Conservation (phyloP, 2,888 invertebrate species). For the Gortyna flavago region DNA sequence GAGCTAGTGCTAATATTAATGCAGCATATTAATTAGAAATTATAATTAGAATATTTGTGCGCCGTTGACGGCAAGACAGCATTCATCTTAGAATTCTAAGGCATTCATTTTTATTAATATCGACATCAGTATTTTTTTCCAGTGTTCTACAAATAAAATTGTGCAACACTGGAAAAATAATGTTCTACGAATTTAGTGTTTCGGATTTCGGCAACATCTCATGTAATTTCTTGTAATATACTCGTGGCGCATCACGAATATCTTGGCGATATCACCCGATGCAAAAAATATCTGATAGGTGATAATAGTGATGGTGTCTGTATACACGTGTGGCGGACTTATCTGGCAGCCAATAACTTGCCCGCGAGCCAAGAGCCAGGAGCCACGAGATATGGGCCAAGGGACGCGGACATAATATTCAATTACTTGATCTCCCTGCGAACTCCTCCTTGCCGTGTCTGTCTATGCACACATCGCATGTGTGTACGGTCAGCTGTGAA, state of each 20-base stretch:
- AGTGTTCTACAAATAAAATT: no score
- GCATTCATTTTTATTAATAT: no score
- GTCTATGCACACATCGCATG: not conserved
- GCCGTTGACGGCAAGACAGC: no score
- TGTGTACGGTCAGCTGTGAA: not conserved
- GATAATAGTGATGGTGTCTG: not conserved
- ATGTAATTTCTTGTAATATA: not conserved
- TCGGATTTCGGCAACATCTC: not conserved
- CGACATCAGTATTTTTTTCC: not conserved
- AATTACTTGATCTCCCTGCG: conserved; percentile 56
- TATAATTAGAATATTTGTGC: not conserved
- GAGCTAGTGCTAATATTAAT: no score
- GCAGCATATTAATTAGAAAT: not conserved
- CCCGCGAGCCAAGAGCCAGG: not conserved
- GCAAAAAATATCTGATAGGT: conserved; percentile 37
- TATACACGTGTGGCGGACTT: conserved; percentile 19
- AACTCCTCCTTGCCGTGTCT: conserved; percentile 33
- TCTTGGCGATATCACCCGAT: not conserved
- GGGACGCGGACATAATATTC: conserved; percentile 32
- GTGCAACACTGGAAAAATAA: no score
- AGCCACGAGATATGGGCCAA: not conserved
- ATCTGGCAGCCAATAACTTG: conserved; percentile 30
- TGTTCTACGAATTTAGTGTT: not conserved
- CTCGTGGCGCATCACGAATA: not conserved
- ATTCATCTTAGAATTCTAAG: no score